Conservation (phyloP, 2,113 vertebrate genomes). For the Mohoua ochrocephala region DNA sequence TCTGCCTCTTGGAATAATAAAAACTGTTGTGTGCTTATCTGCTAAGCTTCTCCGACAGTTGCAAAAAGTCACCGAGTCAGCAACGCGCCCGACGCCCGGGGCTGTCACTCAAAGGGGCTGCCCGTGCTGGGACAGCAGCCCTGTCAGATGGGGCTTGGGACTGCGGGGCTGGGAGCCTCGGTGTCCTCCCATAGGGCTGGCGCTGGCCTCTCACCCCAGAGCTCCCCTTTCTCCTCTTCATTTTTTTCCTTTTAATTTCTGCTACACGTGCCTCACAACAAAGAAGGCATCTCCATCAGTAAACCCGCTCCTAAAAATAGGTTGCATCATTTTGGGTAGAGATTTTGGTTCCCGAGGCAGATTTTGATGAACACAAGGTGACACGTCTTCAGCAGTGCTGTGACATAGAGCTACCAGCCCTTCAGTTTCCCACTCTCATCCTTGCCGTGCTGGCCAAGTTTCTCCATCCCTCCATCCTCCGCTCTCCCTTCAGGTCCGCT, state of each 20-base stretch:
- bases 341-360: not conserved
- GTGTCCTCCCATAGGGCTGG: not conserved
- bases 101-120: slow-evolving; percentile 14
- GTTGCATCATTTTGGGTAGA: not conserved
- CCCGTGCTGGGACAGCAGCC: not conserved
- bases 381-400: not conserved
- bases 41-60: slow-evolving; percentile 57
- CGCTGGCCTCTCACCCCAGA: not conserved
- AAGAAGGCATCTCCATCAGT: not conserved
- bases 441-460: accelerated
- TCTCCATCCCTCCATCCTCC: not conserved
- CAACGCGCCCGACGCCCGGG: not conserved
- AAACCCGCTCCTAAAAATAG: not conserved
- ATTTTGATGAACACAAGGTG: not conserved
- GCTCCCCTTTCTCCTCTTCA: not conserved
- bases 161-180: accelerated
- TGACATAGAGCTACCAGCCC: not conserved
- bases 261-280: not conserved
- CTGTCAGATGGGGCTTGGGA: not conserved
- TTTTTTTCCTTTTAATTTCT: not conserved
- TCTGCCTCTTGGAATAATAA: slow-evolving; percentile 65
- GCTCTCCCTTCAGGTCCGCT: not conserved
- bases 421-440: not conserved
- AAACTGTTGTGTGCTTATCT: slow-evolving; percentile 56
- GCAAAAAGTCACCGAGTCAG: slow-evolving; percentile 51